Evolutionary conservation across 2,113 vertebrate species (phyloP), one percentile per base, ranked within the genome.

Genomic region (Delphinapterus leucas): DNA sequence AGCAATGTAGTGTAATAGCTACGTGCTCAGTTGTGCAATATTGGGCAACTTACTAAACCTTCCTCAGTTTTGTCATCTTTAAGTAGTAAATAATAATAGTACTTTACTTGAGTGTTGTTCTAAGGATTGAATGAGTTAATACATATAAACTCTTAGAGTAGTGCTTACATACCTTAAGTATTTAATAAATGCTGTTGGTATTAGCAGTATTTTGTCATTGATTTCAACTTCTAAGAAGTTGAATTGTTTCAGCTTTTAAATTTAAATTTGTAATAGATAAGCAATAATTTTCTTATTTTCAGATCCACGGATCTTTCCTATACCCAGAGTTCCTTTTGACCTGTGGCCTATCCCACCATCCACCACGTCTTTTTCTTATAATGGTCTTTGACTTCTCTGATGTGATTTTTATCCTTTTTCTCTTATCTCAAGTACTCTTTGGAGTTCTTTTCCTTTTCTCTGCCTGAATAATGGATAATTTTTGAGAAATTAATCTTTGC

Each of bases 111-210:
- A 86, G 25, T 49, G 26, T 47, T 58, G 14, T 92, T 91, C 53
- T 63, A 76, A 74, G 65, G 21, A 74, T 94, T 81, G 44, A 85
- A 26, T 90, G 25, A 93, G 31, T 86, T 93, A 89, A 90, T 94
- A 38, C 14, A 88, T 67, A 68, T 60, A 77, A 36, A 55, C 26
- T 55, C 83, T 74, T 86, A 73, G 36, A 89, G 18, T 81, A 70
- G 11, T 68, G 36, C 41, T 92, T 95, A 68, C 17, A 67, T 44
- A 83, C 41, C 58, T 68, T 71, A 67, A 76, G 11, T 79, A 36
- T 71, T 84, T 68, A 84, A n/a, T 87, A 93, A 58, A 83, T 93
- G 28, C 26, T 70, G 25, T 25, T 71, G 10, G 28, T 91, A 9
- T 67, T 84, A 67, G 44, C 26, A 90, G 31, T 63, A 60, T 91